A percentile compares a stretch with the other conserved stretches of the same genome.
Evolutionary conservation across 1,140 invertebrate species (phyloP).

Genomic region (Caenorhabditis brenneri): DNA sequence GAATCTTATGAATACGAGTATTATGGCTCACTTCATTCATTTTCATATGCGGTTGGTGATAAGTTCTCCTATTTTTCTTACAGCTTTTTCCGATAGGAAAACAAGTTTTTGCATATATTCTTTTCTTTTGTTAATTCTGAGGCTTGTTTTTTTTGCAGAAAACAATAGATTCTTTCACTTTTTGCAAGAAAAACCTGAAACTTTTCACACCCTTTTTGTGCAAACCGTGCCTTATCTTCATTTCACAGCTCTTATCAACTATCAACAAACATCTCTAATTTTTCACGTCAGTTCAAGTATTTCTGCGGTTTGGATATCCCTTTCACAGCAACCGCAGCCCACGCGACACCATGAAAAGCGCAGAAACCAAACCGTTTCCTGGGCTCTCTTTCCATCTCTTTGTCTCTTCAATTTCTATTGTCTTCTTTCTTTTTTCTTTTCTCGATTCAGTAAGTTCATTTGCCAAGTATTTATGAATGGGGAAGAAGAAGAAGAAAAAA

Average conservation of each 20-base stretch:
- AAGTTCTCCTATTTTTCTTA: background rate
- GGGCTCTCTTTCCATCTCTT: background rate
- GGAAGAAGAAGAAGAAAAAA: background rate
- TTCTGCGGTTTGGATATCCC: background rate
- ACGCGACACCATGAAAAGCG: background rate
- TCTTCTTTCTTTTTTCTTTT: background rate
- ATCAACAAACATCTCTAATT: background rate
- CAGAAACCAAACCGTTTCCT: constrained; percentile 26
- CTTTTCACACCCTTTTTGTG: background rate
- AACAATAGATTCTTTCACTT: background rate
- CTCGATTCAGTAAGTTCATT: constrained; percentile 39
- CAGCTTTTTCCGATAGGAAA: no score
- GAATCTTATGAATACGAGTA: background rate
- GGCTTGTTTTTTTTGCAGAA: background rate
- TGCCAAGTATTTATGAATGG: constrained; percentile 39
- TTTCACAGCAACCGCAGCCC: background rate
- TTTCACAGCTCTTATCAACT: constrained; percentile 11
- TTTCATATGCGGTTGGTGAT: background rate
- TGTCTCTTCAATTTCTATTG: background rate
- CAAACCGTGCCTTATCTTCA: background rate
- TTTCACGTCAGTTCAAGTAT: background rate
- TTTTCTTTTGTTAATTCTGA: background rate
- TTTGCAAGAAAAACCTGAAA: no score
- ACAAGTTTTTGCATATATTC: no score
- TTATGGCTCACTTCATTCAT: background rate